Base-by-base conservation (phyloP, 2,113 vertebrate genomes). In the Gymnorhina tibicen region DNA sequence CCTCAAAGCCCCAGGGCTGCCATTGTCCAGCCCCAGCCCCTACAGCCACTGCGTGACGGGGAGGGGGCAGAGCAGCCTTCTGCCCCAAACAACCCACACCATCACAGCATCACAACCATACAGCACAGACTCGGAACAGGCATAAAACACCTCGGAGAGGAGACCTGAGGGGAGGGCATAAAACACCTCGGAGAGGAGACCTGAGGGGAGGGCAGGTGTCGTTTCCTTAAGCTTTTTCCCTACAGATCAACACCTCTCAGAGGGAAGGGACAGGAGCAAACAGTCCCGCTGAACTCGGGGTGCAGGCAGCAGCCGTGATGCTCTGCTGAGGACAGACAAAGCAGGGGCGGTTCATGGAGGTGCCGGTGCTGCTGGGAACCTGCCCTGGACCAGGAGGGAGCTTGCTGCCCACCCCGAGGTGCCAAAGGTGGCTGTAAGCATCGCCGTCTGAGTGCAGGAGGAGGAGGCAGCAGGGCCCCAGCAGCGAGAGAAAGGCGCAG, bases 241-340 rank as follows among this genome's bases (percentile, higher is more conserved):
- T 21, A 7, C 1, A 27, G 23, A 30, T 2, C 7, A 46, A 9
- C 41, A 4, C 8, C 7, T n/a, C 62, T 13, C 1, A 1, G 44
- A 30, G 22, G 14, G 32, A 58, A 64, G 47, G 7, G 44, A 14
- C 24, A 12, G 79, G 33, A 55, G 55, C 78, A 3, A 7, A 6
- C 11, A 3, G 24, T 3, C 26, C 60, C 3, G 0, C 70, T 0
- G 33, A 50, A 12, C 13, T 27, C 3, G 1, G 67, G 44, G 30
- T 1, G 28, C 52, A 3, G 60, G 49, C 10, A 1, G 55, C 44
- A 52, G 60, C 72, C 2, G 0, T 0, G 11, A 15, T 1, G 41
- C 70, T 60, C 59, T 76, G 72, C 72, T 3, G 1, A 42, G 66
- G 47, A 28, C 87, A 33, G 23, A 7, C 0, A 1, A 27, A 16